These are phyloP conservation scores for Phylloscopus trochilus DNA, from an alignment of 2,113 vertebrate genomes.

Conservation along the genomic window DNA sequence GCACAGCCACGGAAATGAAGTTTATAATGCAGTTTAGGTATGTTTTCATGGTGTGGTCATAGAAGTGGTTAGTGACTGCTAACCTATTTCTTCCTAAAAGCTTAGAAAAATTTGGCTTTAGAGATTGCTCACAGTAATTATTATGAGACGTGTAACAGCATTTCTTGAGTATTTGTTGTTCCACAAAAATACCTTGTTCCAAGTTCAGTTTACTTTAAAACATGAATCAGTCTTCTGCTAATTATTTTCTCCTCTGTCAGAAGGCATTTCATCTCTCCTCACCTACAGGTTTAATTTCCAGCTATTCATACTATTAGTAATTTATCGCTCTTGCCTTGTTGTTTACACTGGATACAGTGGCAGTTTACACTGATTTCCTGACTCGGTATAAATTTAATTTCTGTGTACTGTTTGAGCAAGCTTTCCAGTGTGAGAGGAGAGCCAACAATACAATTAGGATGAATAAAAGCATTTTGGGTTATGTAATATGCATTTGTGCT, in stretches of 20 bases:
- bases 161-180: background rate
- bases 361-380: background rate
- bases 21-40: background rate
- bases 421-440: background rate
- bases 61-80: conserved; percentile 51
- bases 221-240: background rate
- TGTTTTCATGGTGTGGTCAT: conserved; percentile 38
- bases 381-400: conserved; percentile 1
- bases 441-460: background rate
- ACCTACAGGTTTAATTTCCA: background rate
- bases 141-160: background rate
- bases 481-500: conserved; percentile 5
- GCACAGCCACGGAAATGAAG: background rate
- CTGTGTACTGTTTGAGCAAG: background rate
- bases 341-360: background rate
- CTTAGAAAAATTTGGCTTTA: conserved; percentile 13
- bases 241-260: background rate
- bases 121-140: background rate
- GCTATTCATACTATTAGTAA: background rate
- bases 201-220: background rate
- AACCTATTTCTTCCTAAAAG: conserved; percentile 51
- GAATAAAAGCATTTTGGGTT: conserved; percentile 1
- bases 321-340: background rate
- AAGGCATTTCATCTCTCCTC: background rate
- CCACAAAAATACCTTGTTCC: background rate